Percentiles rank a stretch among this genome's conserved stretches.
phyloP scores from a whole-genome alignment of 2,797 vertebrate species.

The Diglossa cyanea region DNA sequence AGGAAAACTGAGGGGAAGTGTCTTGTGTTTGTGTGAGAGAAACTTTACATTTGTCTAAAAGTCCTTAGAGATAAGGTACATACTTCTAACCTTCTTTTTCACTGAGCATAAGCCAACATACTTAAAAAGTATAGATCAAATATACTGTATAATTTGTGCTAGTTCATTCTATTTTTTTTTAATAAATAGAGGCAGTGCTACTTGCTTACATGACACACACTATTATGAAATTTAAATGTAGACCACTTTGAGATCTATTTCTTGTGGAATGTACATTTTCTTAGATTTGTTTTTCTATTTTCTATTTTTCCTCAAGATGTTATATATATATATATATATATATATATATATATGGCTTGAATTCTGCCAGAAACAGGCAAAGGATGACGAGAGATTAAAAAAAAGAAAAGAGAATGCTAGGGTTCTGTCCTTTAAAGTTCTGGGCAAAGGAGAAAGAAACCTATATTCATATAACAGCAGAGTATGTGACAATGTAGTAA shows the following conservation, averaged over 20 bases:
- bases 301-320: not conserved
- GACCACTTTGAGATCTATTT: not conserved
- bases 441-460: not conserved
- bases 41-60: not conserved
- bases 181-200: not conserved
- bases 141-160: not conserved
- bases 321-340: no score
- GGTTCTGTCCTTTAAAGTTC: not conserved
- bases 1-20: not conserved
- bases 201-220: not conserved
- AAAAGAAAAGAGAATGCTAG: not conserved
- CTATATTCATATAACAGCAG: not conserved
- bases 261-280: not conserved
- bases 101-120: not conserved
- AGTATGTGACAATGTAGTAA: not conserved
- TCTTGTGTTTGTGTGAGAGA: not conserved
- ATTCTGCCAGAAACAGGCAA: not conserved
- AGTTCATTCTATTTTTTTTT: not conserved
- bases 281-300: not conserved
- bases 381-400: not conserved
- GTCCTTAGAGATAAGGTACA: not conserved
- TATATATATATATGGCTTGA: not conserved
- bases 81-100: not conserved
- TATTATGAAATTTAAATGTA: not conserved
- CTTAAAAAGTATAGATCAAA: not conserved